These are phyloP conservation scores for Anthonomus grandis DNA, from an alignment of 1,140 invertebrate genomes.

Conservation along the genomic window DNA sequence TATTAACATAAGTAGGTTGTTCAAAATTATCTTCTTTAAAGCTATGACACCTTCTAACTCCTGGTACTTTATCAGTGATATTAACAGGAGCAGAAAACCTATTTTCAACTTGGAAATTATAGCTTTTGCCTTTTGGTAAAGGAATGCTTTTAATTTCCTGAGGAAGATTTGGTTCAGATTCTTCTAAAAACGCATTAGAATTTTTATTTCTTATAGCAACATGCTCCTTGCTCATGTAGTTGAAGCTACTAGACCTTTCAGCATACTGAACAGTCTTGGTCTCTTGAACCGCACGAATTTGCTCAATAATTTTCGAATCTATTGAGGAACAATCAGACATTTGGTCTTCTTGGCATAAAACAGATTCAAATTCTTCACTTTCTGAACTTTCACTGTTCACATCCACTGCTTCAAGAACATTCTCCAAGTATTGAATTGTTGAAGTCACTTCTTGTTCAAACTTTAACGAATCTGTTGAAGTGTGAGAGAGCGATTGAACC, in stretches of 20 bases:
- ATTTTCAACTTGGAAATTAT: neutral
- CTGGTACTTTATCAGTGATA: neutral
- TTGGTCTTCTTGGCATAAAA: neutral
- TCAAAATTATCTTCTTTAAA: neutral
- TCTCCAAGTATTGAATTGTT: conserved; percentile 17
- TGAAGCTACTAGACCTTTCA: conserved; percentile 20
- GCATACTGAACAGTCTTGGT: conserved; percentile 9
- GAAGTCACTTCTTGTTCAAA: conserved; percentile 15
- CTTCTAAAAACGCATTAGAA: conserved; percentile 10
- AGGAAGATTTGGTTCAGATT: conserved; percentile 7
- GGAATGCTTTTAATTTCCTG: conserved; percentile 20
- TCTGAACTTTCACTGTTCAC: conserved; percentile 9
- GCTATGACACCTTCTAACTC: neutral
- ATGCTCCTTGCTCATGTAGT: conserved; percentile 1
- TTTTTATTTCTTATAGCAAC: neutral
- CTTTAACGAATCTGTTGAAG: conserved; percentile 1
- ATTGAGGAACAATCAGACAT: neutral
- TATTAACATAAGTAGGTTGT: neutral
- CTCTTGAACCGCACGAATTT: neutral
- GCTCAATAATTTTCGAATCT: conserved; percentile 4
- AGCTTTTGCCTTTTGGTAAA: conserved; percentile 8
- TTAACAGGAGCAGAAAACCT: conserved; percentile 15
- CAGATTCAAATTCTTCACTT: neutral
- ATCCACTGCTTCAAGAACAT: conserved; percentile 10
- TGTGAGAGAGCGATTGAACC: neutral